Conservation (phyloP, 2,797 vertebrate genomes). For the Rhynchotus rufescens region DNA sequence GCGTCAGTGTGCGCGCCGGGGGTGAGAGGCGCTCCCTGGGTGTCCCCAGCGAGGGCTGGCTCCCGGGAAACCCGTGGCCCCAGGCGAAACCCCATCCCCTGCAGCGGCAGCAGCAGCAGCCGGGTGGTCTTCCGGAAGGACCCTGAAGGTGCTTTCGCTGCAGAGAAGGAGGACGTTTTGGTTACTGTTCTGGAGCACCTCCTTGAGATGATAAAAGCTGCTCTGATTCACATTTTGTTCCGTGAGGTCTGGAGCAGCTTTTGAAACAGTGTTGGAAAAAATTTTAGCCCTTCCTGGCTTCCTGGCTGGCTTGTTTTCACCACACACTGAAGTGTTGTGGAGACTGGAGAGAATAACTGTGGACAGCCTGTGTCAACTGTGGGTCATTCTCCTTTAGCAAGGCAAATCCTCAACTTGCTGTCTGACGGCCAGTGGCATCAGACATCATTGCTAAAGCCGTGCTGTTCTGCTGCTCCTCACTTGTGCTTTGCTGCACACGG, state of each 20-base stretch:
- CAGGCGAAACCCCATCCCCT: background rate
- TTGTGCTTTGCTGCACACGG: background rate
- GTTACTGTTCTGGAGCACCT: background rate
- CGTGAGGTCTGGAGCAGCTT: background rate
- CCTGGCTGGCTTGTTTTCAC: background rate
- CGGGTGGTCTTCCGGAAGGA: background rate
- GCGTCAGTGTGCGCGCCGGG: background rate
- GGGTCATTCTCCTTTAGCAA: background rate
- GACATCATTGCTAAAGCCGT: background rate
- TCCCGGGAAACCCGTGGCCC: background rate
- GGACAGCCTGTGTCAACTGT: background rate
- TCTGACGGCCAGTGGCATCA: background rate
- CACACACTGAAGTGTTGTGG: background rate
- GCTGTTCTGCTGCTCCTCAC: background rate
- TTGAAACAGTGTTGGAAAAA: background rate
- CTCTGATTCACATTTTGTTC: background rate
- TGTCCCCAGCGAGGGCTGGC: background rate
- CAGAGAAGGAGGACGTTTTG: background rate
- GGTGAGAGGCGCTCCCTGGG: background rate
- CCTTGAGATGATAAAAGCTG: background rate
- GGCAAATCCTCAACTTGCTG: background rate
- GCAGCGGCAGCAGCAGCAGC: rapidly evolving
- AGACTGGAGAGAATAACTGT: background rate
- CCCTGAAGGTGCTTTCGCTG: background rate
- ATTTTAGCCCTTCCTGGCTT: background rate